Evolutionary conservation across 1,140 invertebrate species (phyloP).

Genomic region (Calliphora vicina): DNA sequence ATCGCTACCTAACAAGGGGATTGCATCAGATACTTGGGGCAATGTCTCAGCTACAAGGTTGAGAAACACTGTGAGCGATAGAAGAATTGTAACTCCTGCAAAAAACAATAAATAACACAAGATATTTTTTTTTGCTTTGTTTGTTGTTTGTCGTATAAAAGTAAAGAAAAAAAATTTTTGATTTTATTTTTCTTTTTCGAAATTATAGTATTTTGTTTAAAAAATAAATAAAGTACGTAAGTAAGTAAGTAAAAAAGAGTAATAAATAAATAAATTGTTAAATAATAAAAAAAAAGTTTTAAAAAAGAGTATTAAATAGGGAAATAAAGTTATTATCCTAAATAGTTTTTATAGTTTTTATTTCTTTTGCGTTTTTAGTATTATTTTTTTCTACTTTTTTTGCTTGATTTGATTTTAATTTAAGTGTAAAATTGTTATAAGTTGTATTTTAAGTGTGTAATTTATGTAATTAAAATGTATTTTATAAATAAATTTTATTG

Average conservation of each 20-base stretch:
- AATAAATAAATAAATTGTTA: not conserved
- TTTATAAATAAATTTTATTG: not conserved
- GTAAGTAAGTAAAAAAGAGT: not conserved
- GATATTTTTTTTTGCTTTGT: slow-evolving; percentile 26
- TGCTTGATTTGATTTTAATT: not conserved
- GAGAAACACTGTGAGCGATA: slow-evolving; percentile 99
- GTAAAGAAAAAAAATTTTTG: not conserved
- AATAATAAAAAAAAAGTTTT: not conserved
- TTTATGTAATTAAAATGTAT: not conserved
- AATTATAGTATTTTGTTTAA: too few relatives aligned
- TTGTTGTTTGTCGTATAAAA: slow-evolving; percentile 31
- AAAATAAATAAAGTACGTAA: not conserved
- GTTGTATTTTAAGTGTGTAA: not conserved
- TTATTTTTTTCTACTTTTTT: not conserved
- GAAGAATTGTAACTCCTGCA: slow-evolving; percentile 99
- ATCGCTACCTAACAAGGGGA: slow-evolving; percentile 90
- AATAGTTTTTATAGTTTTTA: not conserved
- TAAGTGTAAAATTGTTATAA: not conserved
- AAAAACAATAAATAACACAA: slow-evolving; percentile 67
- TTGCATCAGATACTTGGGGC: slow-evolving; percentile 94
- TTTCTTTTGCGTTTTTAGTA: not conserved
- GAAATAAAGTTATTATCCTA: not conserved
- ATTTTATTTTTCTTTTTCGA: not conserved
- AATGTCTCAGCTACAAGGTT: slow-evolving; percentile 95
- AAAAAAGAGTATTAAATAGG: not conserved